phyloP scores from a whole-genome alignment of 1,140 invertebrate genomes.

The Orussus abietinus region DNA sequence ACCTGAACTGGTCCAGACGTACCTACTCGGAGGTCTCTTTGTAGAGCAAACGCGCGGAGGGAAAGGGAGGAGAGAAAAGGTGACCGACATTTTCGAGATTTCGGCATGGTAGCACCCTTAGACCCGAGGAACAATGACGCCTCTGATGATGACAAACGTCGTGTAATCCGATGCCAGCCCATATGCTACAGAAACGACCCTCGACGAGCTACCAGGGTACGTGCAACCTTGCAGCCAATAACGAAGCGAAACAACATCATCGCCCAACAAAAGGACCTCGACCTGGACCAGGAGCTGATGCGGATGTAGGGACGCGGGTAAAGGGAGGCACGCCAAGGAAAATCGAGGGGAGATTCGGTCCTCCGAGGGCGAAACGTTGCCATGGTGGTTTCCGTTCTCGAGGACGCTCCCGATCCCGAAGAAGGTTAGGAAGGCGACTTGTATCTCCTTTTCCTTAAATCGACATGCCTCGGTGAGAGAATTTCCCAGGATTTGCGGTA shows the following conservation, averaged over 20 bases:
- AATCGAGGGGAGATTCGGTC: too few species aligned
- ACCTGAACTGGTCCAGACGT: too few species aligned
- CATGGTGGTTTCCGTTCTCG: too few species aligned
- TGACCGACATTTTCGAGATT: constrained; percentile 33
- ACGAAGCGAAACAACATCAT: constrained; percentile 13
- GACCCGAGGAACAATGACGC: constrained; percentile 41
- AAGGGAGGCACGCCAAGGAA: constrained; percentile 25
- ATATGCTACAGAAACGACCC: constrained; percentile 44
- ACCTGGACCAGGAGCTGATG: constrained; percentile 21
- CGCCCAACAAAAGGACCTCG: constrained; percentile 5
- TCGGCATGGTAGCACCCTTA: constrained; percentile 26
- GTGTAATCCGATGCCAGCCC: constrained; percentile 47
- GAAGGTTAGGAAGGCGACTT: too few species aligned
- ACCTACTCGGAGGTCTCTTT: too few species aligned
- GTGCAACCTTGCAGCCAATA: constrained; percentile 5
- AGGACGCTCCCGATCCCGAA: too few species aligned
- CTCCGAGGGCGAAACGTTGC: constrained; percentile 16
- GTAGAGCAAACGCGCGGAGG: too few species aligned
- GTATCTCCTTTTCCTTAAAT: too few species aligned
- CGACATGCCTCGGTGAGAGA: too few species aligned
- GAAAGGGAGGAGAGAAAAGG: constrained; percentile 27
- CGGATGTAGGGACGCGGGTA: constrained; percentile 24
- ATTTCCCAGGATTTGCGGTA: too few species aligned
- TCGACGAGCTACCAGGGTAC: constrained; percentile 6
- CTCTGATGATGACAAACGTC: constrained; percentile 53